Evolutionary conservation across 2,797 vertebrate species (phyloP).

Genomic region (Schizopygopsis pylzovi): DNA sequence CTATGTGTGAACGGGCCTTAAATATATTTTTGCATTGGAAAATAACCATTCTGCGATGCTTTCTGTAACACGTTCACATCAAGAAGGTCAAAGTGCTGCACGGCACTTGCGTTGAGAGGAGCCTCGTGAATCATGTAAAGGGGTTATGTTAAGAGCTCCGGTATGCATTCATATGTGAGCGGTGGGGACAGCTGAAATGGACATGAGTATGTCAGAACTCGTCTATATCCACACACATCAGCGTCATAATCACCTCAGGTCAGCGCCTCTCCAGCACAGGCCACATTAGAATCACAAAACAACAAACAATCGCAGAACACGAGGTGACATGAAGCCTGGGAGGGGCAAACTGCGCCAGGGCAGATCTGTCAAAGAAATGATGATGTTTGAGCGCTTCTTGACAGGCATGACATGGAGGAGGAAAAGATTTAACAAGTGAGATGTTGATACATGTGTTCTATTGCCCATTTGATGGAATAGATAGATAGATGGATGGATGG

Average conservation of each 20-base stretch:
- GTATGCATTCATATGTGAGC: background rate
- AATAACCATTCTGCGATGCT: background rate
- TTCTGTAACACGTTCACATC: background rate
- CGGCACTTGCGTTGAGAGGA: background rate
- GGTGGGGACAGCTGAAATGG: constrained; percentile 7
- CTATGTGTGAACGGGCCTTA: background rate
- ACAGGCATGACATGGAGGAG: constrained; percentile 39
- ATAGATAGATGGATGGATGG: background rate
- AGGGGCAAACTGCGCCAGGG: background rate
- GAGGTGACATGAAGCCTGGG: constrained; percentile 18
- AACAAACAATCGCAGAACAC: constrained; percentile 63
- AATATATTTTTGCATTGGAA: background rate
- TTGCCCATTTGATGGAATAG: background rate
- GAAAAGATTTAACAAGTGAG: background rate
- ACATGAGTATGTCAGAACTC: constrained; percentile 40
- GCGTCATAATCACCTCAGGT: constrained; percentile 71
- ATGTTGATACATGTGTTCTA: background rate
- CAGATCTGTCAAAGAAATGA: constrained; percentile 44
- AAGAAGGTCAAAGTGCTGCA: background rate
- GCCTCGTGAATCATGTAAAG: background rate
- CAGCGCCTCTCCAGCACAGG: constrained; percentile 68
- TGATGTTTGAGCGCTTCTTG: constrained; percentile 32
- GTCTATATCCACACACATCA: constrained; percentile 48
- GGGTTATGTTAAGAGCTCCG: background rate
- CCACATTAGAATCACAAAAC: constrained; percentile 76